These are phyloP conservation scores for Takifugu ocellatus DNA, from an alignment of 2,797 vertebrate species.

Conservation along the genomic window DNA sequence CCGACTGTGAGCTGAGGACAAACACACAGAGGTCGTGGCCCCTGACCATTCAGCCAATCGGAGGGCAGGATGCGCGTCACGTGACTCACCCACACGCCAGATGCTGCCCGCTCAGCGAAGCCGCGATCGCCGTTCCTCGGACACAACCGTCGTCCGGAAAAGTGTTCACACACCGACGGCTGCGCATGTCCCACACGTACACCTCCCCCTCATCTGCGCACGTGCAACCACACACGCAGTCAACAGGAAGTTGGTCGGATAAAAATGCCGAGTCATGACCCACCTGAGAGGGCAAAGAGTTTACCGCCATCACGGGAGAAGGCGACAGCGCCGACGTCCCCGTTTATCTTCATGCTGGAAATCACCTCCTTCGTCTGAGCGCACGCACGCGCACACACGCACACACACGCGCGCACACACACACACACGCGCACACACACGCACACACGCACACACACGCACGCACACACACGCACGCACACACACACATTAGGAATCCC, in stretches of 20 bases:
- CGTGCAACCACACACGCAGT: neutral
- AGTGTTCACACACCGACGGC: slow-evolving; percentile 66
- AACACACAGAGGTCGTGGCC: neutral
- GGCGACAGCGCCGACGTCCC: slow-evolving; percentile 71
- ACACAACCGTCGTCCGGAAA: slow-evolving; percentile 77
- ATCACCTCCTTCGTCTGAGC: slow-evolving; percentile 87
- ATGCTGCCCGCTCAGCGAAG: slow-evolving; percentile 67
- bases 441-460: slow-evolving; percentile 5
- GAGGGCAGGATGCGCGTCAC: neutral
- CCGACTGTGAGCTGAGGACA: slow-evolving; percentile 82
- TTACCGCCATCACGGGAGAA: slow-evolving; percentile 84
- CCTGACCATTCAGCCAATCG: slow-evolving; percentile 10
- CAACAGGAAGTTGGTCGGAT: too few relatives aligned
- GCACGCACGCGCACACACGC: slow-evolving; percentile 4
- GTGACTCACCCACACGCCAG: slow-evolving; percentile 76
- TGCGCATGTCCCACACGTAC: slow-evolving; percentile 75
- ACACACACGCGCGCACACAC: slow-evolving; percentile 3
- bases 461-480: slow-evolving; percentile 5
- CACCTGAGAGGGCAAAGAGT: slow-evolving; percentile 84
- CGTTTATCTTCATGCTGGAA: slow-evolving; percentile 88
- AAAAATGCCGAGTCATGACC: slow-evolving; percentile 39
- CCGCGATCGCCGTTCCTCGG: slow-evolving; percentile 63
- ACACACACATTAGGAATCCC: neutral
- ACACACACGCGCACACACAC: slow-evolving; percentile 2
- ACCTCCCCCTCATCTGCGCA: slow-evolving; percentile 74